Base-by-base conservation (phyloP, 2,888 invertebrate genomes). In the Acrobasis suavella region DNA sequence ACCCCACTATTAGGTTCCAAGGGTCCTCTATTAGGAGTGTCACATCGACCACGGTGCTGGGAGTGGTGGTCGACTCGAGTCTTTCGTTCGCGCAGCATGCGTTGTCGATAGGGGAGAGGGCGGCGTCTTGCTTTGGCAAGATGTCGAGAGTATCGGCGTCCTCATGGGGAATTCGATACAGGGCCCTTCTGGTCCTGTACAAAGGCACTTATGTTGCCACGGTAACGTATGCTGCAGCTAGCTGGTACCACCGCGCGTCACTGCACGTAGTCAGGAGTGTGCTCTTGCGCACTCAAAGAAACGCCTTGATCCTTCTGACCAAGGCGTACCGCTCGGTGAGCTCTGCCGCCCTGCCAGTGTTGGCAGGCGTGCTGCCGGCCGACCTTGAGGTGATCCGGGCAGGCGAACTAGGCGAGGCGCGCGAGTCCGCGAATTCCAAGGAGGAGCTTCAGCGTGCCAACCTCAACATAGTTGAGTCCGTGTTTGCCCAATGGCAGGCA, bases 251-350 rank as follows among this genome's bases (percentile, higher is more conserved):
- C n/a, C n/a, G n/a, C n/a, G n/a, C n/a, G n/a, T n/a, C n/a, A n/a
- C n/a, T n/a, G n/a, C n/a, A n/a, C n/a, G 50, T 50, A n/a, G 69
- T 73, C 7, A 15, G 64, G 12, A 59, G 69, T 10, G 63, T 65
- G 9, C 50, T 74, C 7, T 50, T 72, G 14, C 63, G 72, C 0
- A 64, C 67, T 0, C 74, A 75, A 55, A 42, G 71, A 2, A 56
- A 63, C 17, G 66, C 70, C 9, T 55, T 71, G 0, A 60, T 68
- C 0, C 54, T 72, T 0, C 60, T 75, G 9, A 73, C 72, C 16
- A 75, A 78, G 64, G 76, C 75, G 0, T 77, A 74, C 65, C 62
- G 73, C 10, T 64, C 75, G 1, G 22, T 42, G n/a, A 74, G 75
- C 55, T 67, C 72, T 0, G 69, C 67, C 1, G 73, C 73, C 2